Evolutionary conservation across 1,140 invertebrate species (phyloP).

Genomic region (Panagrolaimus sp.): DNA sequence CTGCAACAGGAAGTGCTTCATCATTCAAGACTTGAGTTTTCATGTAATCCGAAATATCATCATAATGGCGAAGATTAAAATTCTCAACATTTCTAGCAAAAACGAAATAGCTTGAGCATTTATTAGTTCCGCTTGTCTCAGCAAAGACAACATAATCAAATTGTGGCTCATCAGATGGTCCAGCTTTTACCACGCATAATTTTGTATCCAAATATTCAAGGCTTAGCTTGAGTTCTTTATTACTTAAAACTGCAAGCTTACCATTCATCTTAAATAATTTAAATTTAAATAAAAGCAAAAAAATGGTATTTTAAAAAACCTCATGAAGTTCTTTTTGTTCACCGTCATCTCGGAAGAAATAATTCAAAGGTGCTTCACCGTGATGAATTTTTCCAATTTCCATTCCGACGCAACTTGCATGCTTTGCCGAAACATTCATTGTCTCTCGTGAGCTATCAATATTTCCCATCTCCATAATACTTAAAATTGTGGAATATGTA

Average conservation of each 20-base stretch:
- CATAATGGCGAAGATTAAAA: constrained; percentile 12
- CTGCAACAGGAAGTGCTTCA: constrained; percentile 14
- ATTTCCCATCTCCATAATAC: constrained; percentile 1
- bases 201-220: not conserved
- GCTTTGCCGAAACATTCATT: not conserved
- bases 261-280: not conserved
- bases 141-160: constrained; percentile 14
- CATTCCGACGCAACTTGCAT: constrained; percentile 10
- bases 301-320: too few relatives aligned
- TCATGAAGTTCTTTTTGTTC: not conserved
- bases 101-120: not conserved
- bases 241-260: not conserved
- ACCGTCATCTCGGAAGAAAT: constrained; percentile 18
- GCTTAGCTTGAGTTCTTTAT: constrained; percentile 3
- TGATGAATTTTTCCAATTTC: not conserved
- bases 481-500: constrained; percentile 12
- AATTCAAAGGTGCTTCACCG: not conserved
- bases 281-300: too few relatives aligned
- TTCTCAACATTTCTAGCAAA: constrained; percentile 7
- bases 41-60: constrained; percentile 14
- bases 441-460: not conserved
- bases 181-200: not conserved
- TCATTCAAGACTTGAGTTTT: constrained; percentile 4
- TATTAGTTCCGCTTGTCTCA: constrained; percentile 9
- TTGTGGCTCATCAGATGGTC: constrained; percentile 1